Evolutionary conservation across 1,140 invertebrate species (phyloP), one percentile per base, ranked within the genome.

Genomic region (Apis florea): DNA sequence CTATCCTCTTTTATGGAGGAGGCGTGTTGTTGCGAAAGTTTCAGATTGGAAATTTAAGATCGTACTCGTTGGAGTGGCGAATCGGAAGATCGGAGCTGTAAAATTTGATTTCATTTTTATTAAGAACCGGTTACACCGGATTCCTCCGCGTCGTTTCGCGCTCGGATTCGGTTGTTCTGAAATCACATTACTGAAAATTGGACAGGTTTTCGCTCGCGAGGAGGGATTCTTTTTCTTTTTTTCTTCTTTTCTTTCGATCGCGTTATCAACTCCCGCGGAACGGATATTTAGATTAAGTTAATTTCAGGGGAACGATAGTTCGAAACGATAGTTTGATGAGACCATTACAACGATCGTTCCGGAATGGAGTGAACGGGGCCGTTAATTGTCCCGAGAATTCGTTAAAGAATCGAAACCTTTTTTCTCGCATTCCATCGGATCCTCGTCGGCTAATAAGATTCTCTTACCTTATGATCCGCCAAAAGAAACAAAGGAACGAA

Each of bases 361-460:
- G 12, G 2, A 5, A 11, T 13, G 3, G 5, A 61, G 17, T 6
- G 9, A 26, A 13, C 4, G 21, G 19, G 21, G 21, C 56, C n/a
- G 19, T 13, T 71, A 71, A 79, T 71, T 47, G 47, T 17, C 19
- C 15, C 4, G 15, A 15, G 26, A 53, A 63, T 63, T 63, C 21
- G 72, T 85, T 72, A 82, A 64, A 71, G 85, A 82, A 68, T 61
- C 61, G 56, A 82, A 56, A 54, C 15, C 40, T 51, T 51, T 47
- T 40, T 68, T 47, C 15, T 54, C 51, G 66, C 63, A 53, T 56
- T 76, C 31, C 66, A 21, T 26, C 54, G 17, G 31, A 6, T 49
- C 67, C 63, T 13, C 56, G 26, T 19, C 74, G 56, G 17, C 61
- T 68, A 70, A 85, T 85, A 66, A 84, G 73, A 73, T 64, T 63